phyloP scores from a whole-genome alignment of 2,797 vertebrate genomes.

The Gobionotothen gibberifrons region DNA sequence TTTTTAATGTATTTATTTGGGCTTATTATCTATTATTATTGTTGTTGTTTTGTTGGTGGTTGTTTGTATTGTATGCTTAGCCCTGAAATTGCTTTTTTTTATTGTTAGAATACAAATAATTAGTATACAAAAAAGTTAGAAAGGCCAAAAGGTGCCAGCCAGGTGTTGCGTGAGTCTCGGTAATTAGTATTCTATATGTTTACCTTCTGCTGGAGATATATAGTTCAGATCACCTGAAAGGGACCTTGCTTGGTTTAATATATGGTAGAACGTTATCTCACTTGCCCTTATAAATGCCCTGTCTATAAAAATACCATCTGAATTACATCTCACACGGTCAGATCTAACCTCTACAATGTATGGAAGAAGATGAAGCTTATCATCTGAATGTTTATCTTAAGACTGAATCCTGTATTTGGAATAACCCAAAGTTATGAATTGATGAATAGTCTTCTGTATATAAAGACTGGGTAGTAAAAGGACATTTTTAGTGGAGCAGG shows the following conservation, averaged over 20 bases:
- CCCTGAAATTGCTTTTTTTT: conserved; percentile 7
- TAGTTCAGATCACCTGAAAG: neutral
- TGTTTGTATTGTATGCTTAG: conserved; percentile 19
- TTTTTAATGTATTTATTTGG: conserved; percentile 45
- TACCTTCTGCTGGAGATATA: neutral
- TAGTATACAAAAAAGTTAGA: neutral
- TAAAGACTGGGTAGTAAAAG: neutral
- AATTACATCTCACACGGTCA: neutral
- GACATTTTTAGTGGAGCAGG: neutral
- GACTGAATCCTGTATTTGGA: neutral
- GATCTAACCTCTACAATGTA: neutral
- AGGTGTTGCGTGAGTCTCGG: neutral
- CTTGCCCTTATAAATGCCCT: neutral
- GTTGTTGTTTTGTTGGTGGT: conserved; percentile 14
- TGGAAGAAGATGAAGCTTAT: neutral
- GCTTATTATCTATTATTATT: conserved; percentile 41
- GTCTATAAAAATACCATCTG: neutral
- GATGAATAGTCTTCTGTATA: neutral
- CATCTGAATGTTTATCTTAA: neutral
- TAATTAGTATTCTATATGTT: neutral
- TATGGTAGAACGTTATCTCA: neutral
- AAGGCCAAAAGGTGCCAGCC: neutral
- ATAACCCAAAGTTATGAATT: neutral
- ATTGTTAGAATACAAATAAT: conserved; percentile 23
- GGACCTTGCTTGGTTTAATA: neutral